Evolutionary conservation across 2,113 vertebrate species (phyloP), one percentile per base, ranked within the genome.

Genomic region (Cyprinodon variegatus): DNA sequence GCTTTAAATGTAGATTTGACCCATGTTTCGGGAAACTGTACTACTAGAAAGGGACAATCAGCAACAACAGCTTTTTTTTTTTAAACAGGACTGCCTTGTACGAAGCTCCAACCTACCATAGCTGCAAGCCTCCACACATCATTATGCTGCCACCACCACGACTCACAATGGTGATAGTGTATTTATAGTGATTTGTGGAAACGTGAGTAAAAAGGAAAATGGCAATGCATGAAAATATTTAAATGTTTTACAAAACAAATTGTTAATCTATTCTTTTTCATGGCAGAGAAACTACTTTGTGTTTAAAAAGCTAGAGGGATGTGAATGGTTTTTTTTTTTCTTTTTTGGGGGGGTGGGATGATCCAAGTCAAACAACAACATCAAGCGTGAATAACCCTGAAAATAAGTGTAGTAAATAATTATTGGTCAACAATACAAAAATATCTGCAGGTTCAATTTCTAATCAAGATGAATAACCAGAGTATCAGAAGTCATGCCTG

Each of bases 401-500:
- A n/a, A 69, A 53, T 70, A 53, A 77, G 13, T 43, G 62, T 61
- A 15, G 59, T n/a, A 68, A 11, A 11, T 20, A 66, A 11, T 13
- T 10, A 5, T 12, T 63, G 13, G n/a, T 74, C 50, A 29, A 68
- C 63, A 66, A 75, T 50, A 74, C 45, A 59, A 70, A 41, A 1
- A 43, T 50, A 12, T 71, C 68, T 6, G 43, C 66, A 76, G 40
- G 8, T 71, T 83, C 68, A 0, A 61, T 60, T 48, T 57, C 63
- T 81, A 73, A 75, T 83, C 50, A 57, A 57, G 64, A 59, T 62
- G 66, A 77, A 75, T 62, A 86, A 79, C 65, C 71, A 71, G 62
- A 61, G n/a, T 59, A 78, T 85, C 67, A 81, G 1, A 41, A 89
- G 78, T 79, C 79, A 88, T 88, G 87, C 83, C 61, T 83, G 86